phyloP scores from a whole-genome alignment of 2,797 vertebrate genomes.

The Centropyge bicolor region DNA sequence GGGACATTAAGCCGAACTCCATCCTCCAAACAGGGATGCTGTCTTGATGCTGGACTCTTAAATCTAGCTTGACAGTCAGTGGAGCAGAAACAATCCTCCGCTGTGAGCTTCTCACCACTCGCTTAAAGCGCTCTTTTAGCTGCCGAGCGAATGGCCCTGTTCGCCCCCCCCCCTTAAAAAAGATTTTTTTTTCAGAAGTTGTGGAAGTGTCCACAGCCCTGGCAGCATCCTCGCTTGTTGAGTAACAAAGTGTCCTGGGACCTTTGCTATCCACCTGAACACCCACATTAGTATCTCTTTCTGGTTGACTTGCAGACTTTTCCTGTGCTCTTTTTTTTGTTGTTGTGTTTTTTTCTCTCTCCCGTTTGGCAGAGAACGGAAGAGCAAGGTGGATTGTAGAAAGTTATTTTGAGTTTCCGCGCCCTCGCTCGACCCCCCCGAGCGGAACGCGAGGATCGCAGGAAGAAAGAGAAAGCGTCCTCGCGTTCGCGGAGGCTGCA shows the following conservation, averaged over 20 bases:
- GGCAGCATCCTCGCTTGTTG: slow-evolving; percentile 58
- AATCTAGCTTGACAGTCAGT: slow-evolving; percentile 18
- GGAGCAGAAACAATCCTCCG: slow-evolving; percentile 49
- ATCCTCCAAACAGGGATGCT: not conserved
- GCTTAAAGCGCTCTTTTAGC: slow-evolving; percentile 35
- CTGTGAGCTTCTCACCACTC: slow-evolving; percentile 24
- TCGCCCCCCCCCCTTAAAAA: slow-evolving; percentile 33
- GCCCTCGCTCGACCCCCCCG: slow-evolving; percentile 45
- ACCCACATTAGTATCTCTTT: slow-evolving; percentile 59
- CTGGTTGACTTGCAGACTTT: slow-evolving; percentile 51
- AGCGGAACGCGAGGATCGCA: slow-evolving; percentile 20
- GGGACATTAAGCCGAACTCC: not conserved
- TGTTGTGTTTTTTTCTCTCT: not conserved
- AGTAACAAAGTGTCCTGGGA: slow-evolving; percentile 64
- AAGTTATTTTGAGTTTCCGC: slow-evolving; percentile 65
- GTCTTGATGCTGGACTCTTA: slow-evolving; percentile 19
- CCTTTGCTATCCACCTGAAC: slow-evolving; percentile 73
- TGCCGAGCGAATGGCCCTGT: slow-evolving; percentile 19
- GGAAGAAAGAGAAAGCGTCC: slow-evolving; percentile 20
- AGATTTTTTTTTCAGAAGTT: slow-evolving; percentile 10
- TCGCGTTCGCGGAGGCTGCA: slow-evolving; percentile 15
- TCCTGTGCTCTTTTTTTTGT: slow-evolving; percentile 30
- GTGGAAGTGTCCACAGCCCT: slow-evolving; percentile 42
- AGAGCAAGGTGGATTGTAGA: slow-evolving; percentile 50
- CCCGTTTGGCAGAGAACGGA: slow-evolving; percentile 56